These are phyloP conservation scores for Plebejus anna DNA, from an alignment of 2,888 invertebrate species.

Conservation along the genomic window DNA sequence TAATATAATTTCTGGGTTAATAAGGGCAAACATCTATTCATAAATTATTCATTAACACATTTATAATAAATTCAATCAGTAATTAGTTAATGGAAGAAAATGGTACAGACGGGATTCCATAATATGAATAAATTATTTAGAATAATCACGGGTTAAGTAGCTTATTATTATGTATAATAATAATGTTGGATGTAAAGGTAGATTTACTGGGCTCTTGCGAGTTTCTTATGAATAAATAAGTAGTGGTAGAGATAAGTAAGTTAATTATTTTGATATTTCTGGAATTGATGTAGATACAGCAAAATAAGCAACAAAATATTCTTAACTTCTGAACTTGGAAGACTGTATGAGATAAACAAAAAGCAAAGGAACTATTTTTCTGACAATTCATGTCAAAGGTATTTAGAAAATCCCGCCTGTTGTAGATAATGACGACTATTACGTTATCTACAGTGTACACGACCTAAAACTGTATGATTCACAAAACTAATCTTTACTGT, in stretches of 20 bases:
- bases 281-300: background rate
- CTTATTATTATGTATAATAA: constrained; percentile 14
- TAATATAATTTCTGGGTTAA: background rate
- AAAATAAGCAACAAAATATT: background rate
- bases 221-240: background rate
- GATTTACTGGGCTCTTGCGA: background rate
- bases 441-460: constrained; percentile 9
- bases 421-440: background rate
- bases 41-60: constrained; percentile 6
- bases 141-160: constrained; percentile 14
- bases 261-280: background rate
- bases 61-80: constrained; percentile 19
- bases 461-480: constrained; percentile 27
- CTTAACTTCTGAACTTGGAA: too few relatives aligned
- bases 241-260: background rate
- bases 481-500: constrained; percentile 37
- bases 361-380: background rate
- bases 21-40: background rate
- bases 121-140: constrained; percentile 18
- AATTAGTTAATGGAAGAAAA: constrained; percentile 28
- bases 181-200: background rate
- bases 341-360: too few relatives aligned
- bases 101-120: background rate
- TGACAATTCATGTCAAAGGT: background rate
- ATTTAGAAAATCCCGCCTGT: background rate